Conservation (phyloP, 1,140 invertebrate genomes). For the Aethina tumida region DNA sequence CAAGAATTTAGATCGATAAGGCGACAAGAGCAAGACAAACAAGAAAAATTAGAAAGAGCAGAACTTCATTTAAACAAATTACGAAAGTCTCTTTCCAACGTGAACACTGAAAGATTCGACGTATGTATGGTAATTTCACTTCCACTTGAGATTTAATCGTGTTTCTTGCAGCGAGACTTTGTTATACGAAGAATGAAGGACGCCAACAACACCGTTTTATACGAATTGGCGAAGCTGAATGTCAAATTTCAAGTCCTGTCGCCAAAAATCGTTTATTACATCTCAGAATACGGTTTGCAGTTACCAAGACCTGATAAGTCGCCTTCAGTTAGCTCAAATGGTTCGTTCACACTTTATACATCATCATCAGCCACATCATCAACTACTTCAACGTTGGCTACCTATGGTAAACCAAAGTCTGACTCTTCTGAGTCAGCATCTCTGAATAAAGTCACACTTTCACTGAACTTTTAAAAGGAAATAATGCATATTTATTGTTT, state of each 20-base stretch:
- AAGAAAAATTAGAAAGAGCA: slow-evolving; percentile 33
- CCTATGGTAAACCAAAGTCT: no score
- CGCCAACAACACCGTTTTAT: slow-evolving; percentile 31
- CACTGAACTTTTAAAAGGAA: no score
- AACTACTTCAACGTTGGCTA: no score
- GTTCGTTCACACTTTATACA: no score
- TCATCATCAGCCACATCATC: no score
- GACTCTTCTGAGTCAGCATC: no score
- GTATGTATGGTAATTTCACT: slow-evolving; percentile 4
- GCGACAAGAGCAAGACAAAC: slow-evolving; percentile 29
- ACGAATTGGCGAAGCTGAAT: slow-evolving; percentile 34
- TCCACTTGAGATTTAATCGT: not conserved
- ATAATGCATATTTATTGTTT: no score
- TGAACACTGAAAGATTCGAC: no score
- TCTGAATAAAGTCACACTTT: no score
- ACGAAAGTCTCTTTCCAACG: no score
- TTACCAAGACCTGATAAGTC: no score
- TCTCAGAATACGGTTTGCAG: slow-evolving; percentile 17
- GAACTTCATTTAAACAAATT: slow-evolving; percentile 22
- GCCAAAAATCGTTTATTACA: slow-evolving; percentile 21
- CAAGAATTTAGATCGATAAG: slow-evolving; percentile 29
- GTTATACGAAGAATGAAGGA: slow-evolving; percentile 29
- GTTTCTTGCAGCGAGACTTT: slow-evolving; percentile 27
- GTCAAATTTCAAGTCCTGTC: slow-evolving; percentile 26
- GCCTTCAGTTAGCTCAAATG: no score